Evolutionary conservation across 2,113 vertebrate genomes (phyloP).

Genomic region (Tachycineta bicolor): DNA sequence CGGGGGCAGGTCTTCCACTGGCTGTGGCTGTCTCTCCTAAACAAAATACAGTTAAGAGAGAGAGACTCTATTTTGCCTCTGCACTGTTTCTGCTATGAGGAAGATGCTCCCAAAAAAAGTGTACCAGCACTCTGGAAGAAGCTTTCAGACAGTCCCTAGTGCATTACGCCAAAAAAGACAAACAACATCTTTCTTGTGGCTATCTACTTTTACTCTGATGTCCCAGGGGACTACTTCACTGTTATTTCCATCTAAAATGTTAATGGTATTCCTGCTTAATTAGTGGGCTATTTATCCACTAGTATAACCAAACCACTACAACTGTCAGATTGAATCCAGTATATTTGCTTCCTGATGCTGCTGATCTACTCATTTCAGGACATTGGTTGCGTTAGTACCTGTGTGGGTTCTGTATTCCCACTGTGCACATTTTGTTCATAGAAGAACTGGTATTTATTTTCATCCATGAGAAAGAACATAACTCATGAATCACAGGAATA

Average conservation of each 20-base stretch:
- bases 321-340: neutral
- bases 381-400: neutral
- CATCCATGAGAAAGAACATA: neutral
- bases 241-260: neutral
- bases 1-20: neutral
- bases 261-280: neutral
- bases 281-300: neutral
- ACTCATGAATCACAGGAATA: neutral
- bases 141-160: neutral
- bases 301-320: neutral
- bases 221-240: neutral
- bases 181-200: neutral
- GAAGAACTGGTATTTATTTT: slow-evolving; percentile 6
- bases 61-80: neutral
- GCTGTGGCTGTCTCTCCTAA: neutral
- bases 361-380: neutral
- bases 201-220: neutral
- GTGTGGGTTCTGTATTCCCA: neutral
- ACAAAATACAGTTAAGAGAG: neutral
- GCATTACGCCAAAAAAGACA: rapidly evolving
- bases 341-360: neutral
- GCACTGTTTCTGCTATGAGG: rapidly evolving
- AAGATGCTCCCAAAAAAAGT: neutral
- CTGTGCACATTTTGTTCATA: neutral
- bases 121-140: neutral